A percentile compares a stretch with the other conserved stretches of the same genome.
These are phyloP conservation scores for Bathynomus jamesi DNA, from an alignment of 1,140 invertebrate genomes.

Conservation along the genomic window DNA sequence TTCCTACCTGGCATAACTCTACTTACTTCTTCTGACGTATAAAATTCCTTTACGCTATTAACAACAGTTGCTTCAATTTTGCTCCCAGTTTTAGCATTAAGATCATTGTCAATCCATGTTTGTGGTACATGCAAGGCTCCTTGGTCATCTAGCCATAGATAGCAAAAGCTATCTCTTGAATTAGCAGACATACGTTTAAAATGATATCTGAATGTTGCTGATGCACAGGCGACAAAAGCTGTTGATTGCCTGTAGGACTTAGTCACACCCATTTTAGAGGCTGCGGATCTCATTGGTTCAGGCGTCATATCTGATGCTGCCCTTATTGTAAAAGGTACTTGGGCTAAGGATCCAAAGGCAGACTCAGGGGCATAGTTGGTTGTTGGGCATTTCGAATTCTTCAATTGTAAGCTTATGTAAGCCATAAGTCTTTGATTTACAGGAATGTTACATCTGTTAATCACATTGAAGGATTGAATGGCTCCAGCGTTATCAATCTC, in stretches of 20 bases:
- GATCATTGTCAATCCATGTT: background rate
- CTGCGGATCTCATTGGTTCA: background rate
- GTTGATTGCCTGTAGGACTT: background rate
- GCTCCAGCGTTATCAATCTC: background rate
- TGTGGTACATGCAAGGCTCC: background rate
- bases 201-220: background rate
- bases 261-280: background rate
- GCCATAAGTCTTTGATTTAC: background rate
- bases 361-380: background rate
- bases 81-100: no score
- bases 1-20: no score
- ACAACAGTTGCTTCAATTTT: no score
- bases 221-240: background rate
- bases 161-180: background rate
- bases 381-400: background rate
- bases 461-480: background rate
- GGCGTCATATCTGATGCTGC: background rate
- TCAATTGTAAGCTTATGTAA: background rate
- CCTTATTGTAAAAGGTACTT: background rate
- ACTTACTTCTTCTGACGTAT: no score
- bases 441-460: background rate
- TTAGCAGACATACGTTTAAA: background rate
- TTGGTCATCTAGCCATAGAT: background rate
- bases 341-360: background rate
- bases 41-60: no score